Percentiles rank a stretch among this genome's conserved stretches.
Evolutionary conservation across 2,113 vertebrate genomes (phyloP).

Genomic region (Greenwoodochromis staneri): DNA sequence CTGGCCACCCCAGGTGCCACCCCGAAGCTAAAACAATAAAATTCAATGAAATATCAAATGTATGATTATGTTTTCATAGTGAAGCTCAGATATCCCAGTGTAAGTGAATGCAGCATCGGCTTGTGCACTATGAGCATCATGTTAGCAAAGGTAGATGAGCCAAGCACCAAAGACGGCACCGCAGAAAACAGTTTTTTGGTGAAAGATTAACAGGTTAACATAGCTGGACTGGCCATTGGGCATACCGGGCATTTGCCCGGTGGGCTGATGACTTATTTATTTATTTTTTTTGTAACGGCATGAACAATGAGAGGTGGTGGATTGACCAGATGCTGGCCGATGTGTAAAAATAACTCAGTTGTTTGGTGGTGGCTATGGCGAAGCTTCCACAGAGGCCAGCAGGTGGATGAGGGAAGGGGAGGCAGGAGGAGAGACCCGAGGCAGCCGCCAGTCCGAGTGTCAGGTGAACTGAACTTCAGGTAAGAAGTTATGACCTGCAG

Average conservation of each 20-base stretch:
- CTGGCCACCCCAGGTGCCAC: not conserved
- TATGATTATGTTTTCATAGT: not conserved
- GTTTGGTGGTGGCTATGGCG: not conserved
- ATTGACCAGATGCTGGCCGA: not conserved
- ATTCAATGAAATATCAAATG: not conserved
- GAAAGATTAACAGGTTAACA: not conserved
- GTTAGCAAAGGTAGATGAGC: not conserved
- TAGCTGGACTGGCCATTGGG: not conserved
- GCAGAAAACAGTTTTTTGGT: not conserved
- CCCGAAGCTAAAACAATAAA: not conserved
- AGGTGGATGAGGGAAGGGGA: not conserved
- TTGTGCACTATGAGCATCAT: not conserved
- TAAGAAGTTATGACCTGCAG: not conserved
- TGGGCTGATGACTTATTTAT: not conserved
- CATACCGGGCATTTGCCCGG: not conserved
- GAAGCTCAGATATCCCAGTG: not conserved
- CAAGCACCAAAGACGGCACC: not conserved
- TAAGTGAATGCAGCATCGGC: not conserved
- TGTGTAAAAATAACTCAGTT: not conserved
- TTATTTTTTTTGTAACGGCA: not conserved
- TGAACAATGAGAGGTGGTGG: not conserved
- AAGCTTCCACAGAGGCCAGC: not conserved
- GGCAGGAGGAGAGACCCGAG: not conserved
- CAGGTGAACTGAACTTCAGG: not conserved
- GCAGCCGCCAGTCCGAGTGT: rapidly evolving